These are phyloP conservation scores for Agonopterix arenella DNA, from an alignment of 2,888 invertebrate species.

Conservation along the genomic window DNA sequence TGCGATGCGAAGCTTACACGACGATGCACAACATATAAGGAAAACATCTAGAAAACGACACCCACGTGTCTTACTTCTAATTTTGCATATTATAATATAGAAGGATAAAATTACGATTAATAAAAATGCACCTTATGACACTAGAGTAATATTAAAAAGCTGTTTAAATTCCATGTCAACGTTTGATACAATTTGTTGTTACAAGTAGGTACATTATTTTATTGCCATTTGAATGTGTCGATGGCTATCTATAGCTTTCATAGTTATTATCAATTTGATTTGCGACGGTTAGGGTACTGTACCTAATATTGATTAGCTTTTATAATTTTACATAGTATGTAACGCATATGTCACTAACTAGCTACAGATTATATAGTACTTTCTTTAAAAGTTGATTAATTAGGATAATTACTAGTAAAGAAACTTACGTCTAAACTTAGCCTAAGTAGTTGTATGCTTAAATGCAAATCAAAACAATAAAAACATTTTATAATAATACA, in stretches of 20 bases:
- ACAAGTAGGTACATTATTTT: too few species aligned
- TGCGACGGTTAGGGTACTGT: slow-evolving; percentile 21
- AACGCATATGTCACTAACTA: slow-evolving; percentile 25
- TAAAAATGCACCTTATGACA: slow-evolving; percentile 66
- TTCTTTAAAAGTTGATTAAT: slow-evolving; percentile 63
- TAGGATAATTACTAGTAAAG: slow-evolving; percentile 38
- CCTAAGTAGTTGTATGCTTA: slow-evolving; percentile 52
- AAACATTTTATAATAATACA: slow-evolving; percentile 38
- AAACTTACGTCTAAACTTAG: slow-evolving; percentile 55
- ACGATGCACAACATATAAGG: slow-evolving; percentile 66
- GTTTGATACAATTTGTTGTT: slow-evolving; percentile 20
- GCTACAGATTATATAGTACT: slow-evolving; percentile 65
- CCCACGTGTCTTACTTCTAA: slow-evolving; percentile 59
- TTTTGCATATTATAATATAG: slow-evolving; percentile 52
- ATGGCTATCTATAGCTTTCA: slow-evolving; percentile 22
- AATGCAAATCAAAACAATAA: slow-evolving; percentile 58
- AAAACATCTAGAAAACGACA: slow-evolving; percentile 67
- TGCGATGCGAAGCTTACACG: slow-evolving; percentile 66
- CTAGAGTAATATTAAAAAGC: slow-evolving; percentile 58
- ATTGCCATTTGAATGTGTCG: too few species aligned
- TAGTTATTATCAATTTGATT: slow-evolving; percentile 18
- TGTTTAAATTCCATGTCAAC: slow-evolving; percentile 40
- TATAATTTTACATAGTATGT: slow-evolving; percentile 41
- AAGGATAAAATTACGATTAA: slow-evolving; percentile 67
- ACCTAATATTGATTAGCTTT: slow-evolving; percentile 35